Evolutionary conservation across 2,797 vertebrate species (phyloP).

Genomic region (Cyclura pinguis): DNA sequence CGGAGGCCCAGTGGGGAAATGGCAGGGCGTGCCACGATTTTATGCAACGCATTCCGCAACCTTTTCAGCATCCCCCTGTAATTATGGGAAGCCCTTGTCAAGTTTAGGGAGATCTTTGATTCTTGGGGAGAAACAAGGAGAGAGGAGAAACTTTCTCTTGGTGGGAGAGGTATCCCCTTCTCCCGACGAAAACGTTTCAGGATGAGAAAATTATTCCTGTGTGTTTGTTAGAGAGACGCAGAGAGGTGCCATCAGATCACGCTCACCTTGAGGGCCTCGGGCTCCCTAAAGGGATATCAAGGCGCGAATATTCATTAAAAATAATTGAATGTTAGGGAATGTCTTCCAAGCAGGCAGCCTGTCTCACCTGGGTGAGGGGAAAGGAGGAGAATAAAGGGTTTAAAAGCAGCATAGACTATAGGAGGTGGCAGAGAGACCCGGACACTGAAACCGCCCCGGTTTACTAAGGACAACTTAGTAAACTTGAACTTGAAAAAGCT

Average conservation of each 20-base stretch:
- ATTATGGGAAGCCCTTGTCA: conserved; percentile 62
- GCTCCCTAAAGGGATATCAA: conserved; percentile 55
- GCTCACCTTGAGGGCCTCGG: neutral
- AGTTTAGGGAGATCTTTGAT: conserved; percentile 36
- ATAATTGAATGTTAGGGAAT: conserved; percentile 74
- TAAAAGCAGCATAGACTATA: neutral
- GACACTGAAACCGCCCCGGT: neutral
- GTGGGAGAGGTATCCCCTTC: neutral
- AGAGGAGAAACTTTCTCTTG: conserved; percentile 65
- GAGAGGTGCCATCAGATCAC: neutral
- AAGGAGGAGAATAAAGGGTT: neutral
- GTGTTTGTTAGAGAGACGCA: too few relatives aligned
- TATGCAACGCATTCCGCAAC: conserved; percentile 72
- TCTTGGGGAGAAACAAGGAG: conserved; percentile 26
- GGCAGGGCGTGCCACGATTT: conserved; percentile 63
- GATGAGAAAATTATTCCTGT: conserved; percentile 24
- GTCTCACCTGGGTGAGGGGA: conserved; percentile 44
- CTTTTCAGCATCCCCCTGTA: conserved; percentile 68
- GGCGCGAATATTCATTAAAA: conserved; percentile 70
- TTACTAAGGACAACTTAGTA: neutral
- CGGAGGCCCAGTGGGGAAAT: conserved; percentile 41
- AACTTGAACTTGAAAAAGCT: neutral
- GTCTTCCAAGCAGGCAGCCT: conserved; percentile 52
- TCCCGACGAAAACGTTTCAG: conserved; percentile 35
- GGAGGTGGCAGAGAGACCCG: too few relatives aligned